These are phyloP conservation scores for Mesopsocus fuscifrons DNA, from an alignment of 2,888 invertebrate species.

Conservation along the genomic window DNA sequence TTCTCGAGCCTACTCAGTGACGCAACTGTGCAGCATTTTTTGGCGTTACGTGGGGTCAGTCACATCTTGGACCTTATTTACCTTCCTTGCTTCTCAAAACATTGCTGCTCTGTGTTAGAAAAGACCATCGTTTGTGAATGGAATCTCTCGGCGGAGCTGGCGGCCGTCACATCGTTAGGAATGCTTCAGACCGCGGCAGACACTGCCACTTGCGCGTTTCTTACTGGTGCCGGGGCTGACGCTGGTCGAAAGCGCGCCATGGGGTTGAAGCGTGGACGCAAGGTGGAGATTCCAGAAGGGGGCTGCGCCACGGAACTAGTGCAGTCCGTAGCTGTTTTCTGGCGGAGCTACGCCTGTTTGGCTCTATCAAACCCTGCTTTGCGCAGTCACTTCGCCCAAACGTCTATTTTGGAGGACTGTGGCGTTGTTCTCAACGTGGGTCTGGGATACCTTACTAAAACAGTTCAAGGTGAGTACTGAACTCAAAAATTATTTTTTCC, in stretches of 20 bases:
- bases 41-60: constrained; percentile 34
- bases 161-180: constrained; percentile 12
- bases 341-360: constrained; percentile 31
- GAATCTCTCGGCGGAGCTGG: constrained; percentile 19
- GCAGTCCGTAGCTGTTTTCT: constrained; percentile 29
- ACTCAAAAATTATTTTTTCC: too few relatives aligned
- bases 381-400: constrained; percentile 26
- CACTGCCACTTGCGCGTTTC: constrained; percentile 17
- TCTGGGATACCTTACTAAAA: background rate
- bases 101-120: constrained; percentile 39
- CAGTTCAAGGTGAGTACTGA: background rate
- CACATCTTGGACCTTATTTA: constrained; percentile 34
- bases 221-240: background rate
- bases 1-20: constrained; percentile 36
- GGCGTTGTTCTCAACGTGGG: background rate
- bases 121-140: constrained; percentile 39
- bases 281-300: background rate
- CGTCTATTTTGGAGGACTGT: constrained; percentile 20
- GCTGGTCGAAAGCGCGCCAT: constrained; percentile 6
- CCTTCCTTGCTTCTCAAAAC: constrained; percentile 33
- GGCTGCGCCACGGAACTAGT: constrained; percentile 22
- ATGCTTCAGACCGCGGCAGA: constrained; percentile 14
- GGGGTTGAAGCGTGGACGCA: constrained; percentile 8
- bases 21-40: constrained; percentile 35
- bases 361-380: constrained; percentile 36